phyloP scores from a whole-genome alignment of 2,113 vertebrate species.

The Cichladusa arquata region DNA sequence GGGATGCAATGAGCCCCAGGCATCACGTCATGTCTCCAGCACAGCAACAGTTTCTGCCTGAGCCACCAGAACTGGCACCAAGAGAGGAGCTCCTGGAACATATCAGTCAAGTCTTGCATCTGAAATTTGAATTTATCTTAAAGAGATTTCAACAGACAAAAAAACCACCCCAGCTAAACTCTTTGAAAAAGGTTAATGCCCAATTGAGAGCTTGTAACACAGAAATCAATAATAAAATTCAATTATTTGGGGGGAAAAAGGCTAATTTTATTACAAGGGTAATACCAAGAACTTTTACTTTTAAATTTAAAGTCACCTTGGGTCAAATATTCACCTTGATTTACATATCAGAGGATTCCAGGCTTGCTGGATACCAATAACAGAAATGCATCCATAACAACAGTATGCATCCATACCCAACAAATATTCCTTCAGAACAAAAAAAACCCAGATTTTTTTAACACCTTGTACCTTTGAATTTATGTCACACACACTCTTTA shows the following conservation, averaged over 20 bases:
- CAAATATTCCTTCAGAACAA: not conserved
- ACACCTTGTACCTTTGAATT: not conserved
- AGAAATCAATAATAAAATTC: slow-evolving; percentile 26
- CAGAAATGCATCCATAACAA: not conserved
- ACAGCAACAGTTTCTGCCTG: not conserved
- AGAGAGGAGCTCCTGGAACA: not conserved
- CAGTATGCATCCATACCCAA: not conserved
- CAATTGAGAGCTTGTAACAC: not conserved
- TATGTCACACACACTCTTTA: not conserved
- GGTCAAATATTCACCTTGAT: not conserved
- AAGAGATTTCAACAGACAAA: not conserved
- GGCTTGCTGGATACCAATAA: not conserved
- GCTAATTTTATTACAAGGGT: slow-evolving; percentile 9
- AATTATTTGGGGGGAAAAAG: not conserved
- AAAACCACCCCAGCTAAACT: not conserved
- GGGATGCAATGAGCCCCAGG: not conserved
- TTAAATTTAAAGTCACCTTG: not conserved
- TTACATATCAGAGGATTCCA: not conserved
- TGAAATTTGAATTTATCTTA: not conserved
- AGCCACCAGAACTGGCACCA: not conserved
- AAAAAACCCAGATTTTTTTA: not conserved
- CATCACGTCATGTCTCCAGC: not conserved
- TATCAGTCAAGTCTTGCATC: not conserved
- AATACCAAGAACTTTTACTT: not conserved
- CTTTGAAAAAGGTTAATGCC: slow-evolving; percentile 23